A percentile compares a stretch with the other conserved stretches of the same genome.
phyloP scores from a whole-genome alignment of 2,888 invertebrate species.

The Exocentrus adspersus region DNA sequence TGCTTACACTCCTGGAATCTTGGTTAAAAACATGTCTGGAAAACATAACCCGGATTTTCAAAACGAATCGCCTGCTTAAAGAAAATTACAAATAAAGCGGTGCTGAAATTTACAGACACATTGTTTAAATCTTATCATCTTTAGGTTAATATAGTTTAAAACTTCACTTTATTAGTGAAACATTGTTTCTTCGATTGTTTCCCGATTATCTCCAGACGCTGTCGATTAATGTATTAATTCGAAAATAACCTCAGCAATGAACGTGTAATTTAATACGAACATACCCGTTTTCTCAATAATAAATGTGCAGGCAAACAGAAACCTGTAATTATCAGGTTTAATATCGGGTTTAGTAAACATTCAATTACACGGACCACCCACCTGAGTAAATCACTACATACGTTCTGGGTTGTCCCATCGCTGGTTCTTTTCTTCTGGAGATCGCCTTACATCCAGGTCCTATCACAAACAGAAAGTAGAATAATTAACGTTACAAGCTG shows the following conservation, averaged over 20 bases:
- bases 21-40: too few species aligned
- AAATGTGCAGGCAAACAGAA: constrained; percentile 56
- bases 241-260: constrained; percentile 49
- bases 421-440: constrained; percentile 8
- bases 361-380: constrained; percentile 62
- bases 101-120: too few species aligned
- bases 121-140: too few species aligned
- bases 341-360: constrained; percentile 56
- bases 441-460: constrained; percentile 17
- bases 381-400: constrained; percentile 58
- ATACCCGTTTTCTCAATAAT: constrained; percentile 56
- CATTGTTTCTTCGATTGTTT: too few species aligned
- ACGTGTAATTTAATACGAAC: constrained; percentile 54
- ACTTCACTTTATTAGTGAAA: too few species aligned
- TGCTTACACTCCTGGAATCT: too few species aligned
- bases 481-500: too few species aligned
- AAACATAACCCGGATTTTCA: too few species aligned
- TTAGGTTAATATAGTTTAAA: too few species aligned
- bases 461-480: constrained; percentile 9
- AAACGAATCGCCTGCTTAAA: too few species aligned
- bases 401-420: constrained; percentile 44
- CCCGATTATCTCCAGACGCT: constrained; percentile 11
- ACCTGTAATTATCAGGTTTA: constrained; percentile 61
- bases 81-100: too few species aligned
- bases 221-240: constrained; percentile 53